Evolutionary conservation across 2,113 vertebrate species (phyloP), one percentile per base, ranked within the genome.

Genomic region (Theristicus caerulescens): DNA sequence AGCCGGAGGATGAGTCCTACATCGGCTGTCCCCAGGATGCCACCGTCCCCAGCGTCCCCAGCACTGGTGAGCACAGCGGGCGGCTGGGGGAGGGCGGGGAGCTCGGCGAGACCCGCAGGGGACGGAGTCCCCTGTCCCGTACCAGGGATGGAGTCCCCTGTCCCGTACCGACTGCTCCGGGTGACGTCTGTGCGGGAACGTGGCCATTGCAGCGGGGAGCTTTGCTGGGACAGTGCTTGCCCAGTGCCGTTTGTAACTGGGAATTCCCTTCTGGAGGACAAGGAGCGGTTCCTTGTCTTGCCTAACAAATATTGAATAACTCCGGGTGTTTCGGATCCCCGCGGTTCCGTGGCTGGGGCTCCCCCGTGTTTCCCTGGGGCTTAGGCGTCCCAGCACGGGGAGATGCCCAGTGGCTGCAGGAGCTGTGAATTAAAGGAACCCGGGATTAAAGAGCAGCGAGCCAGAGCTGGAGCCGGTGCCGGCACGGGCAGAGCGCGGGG

Each of bases 391-490:
- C 21, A 3, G 27, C 44, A 8, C n/a, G 6, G 26, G 58, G 61
- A 42, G 61, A 15, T 21, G n/a, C 38, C 40, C n/a, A 2, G 58
- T 1, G 46, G 46, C 44, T 34, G 62, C 44, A 7, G n/a, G 38
- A 38, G 38, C 38, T 38, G 38, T 7, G 38, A 38, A 38, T 38
- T 38, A 38, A 38, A 38, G 38, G 38, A 24, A 25, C 17, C 40
- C 3, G 27, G 76, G 58, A 7, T 21, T 18, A 9, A 7, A 4
- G 16, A 11, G n/a, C 2, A 3, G 26, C 32, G 34, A 21, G 26
- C 42, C 0, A 3, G 49, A 4, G 67, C 31, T 3, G 5, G 49
- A 4, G 57, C 31, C 5, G 17, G 55, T 6, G 34, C 21, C 5
- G 4, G 54, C 19, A 4, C 9, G 9, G 79, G 27, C 58, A 22